Evolutionary conservation across 2,888 invertebrate species (phyloP), one percentile per base, ranked within the genome.

Genomic region (Pheosia tremula): DNA sequence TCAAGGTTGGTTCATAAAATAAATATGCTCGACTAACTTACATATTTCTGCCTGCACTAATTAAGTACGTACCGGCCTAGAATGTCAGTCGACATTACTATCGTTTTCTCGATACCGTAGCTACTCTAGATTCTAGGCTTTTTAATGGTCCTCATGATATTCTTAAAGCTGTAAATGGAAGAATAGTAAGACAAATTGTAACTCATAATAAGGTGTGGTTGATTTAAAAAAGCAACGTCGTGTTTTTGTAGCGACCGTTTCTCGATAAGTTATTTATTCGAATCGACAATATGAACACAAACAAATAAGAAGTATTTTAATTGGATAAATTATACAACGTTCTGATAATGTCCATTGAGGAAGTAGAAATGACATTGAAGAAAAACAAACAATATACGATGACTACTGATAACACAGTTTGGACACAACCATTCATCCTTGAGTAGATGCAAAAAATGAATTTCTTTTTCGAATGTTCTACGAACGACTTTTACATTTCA

Each of bases 1-100:
- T 87, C 90, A 91, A 92, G 91, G 91, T 85, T 88, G 81, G 72
- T 72, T 81, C 79, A 84, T 86, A 85, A 87, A 88, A 87, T 84
- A 88, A 85, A 84, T 78, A 81, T 79, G 81, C 61, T 58, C 59
- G 74, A 73, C 66, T 69, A 72, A 69, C 83, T 88, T 89, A 88
- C 84, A 86, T 89, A 88, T 87, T 81, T 75, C 85, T 82, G 78
- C 82, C 84, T 81, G 87, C 89, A 88, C 84, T 88, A 90, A 93
- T 91, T 90, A 90, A 86, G 83, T 81, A 83, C 72, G 75, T 80
- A 80, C 69, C 80, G 81, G 79, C 85, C 86, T 85, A 88, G 86
- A 86, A 89, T 86, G 79, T 82, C 66, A 75, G 77, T 59, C 63
- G 62, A 79, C 82, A 85, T 85, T 84, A 85, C 85, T 78, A 80